Evolutionary conservation across 2,797 vertebrate species (phyloP).

Genomic region (Lithobates sylvaticus): DNA sequence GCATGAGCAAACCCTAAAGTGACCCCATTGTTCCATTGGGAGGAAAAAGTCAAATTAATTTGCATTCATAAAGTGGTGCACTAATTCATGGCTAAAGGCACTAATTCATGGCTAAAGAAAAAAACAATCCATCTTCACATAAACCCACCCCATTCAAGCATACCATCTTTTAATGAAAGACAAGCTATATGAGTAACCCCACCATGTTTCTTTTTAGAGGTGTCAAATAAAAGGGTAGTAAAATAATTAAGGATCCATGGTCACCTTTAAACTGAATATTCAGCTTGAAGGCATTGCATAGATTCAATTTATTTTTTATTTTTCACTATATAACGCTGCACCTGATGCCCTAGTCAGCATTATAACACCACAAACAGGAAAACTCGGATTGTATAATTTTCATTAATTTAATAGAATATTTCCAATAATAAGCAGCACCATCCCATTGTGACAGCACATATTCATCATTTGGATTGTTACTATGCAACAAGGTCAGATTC

Average conservation of each 20-base stretch:
- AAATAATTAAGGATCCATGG: not conserved
- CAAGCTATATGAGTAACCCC: not conserved
- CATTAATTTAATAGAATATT: constrained; percentile 47
- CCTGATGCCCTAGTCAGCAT: not conserved
- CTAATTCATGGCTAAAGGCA: not conserved
- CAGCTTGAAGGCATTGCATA: not conserved
- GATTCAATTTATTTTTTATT: not conserved
- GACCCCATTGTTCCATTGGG: not conserved
- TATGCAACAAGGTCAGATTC: constrained; percentile 45
- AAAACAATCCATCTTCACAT: not conserved
- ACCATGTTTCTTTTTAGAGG: not conserved
- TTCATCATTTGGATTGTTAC: constrained; percentile 52
- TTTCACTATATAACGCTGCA: not conserved
- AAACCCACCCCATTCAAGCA: not conserved
- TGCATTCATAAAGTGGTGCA: not conserved
- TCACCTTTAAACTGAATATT: not conserved
- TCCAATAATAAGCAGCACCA: constrained; percentile 44
- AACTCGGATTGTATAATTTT: constrained; percentile 32
- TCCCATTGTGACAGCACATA: constrained; percentile 47
- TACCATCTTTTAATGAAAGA: not conserved
- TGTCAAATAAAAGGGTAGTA: not conserved
- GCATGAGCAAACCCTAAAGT: constrained; percentile 9
- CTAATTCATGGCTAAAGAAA: not conserved
- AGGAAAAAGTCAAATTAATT: constrained; percentile 11
- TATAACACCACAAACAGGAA: not conserved